Evolutionary conservation across 2,888 invertebrate species (phyloP), one percentile per base, ranked within the genome.

Genomic region (Acanthopleura granulata): DNA sequence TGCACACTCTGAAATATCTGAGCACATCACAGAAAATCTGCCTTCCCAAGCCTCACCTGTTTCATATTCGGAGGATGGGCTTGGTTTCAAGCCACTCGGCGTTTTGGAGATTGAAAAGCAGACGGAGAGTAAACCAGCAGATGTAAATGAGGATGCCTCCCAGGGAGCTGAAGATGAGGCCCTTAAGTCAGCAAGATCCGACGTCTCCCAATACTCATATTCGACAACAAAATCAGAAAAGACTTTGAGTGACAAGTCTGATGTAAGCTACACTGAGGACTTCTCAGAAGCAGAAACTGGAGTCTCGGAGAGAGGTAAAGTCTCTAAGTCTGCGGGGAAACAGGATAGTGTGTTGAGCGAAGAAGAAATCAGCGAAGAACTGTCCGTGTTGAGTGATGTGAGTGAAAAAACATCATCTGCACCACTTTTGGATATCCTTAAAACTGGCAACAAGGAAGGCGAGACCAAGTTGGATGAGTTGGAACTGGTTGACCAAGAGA

Each of bases 1-100:
- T 50, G 74, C 77, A 18, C 22, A 27, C 1, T 66, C 66, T 3
- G 76, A 77, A 49, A 83, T 85, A n/a, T 84, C 85, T 0, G 86
- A 87, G 71, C 78, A 82, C n/a, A 84, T 86, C 11, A 78, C 83
- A 66, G 84, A 84, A 77, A 77, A 78, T 40, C 4, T 66, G 16
- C 66, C 50, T 79, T 66, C 66, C 6, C 66, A 66, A 27, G 27
- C 16, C 16, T 66, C 66, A 6, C 6, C 22, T n/a, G n/a, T n/a
- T 18, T 57, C 57, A 22, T 18, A 57, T n/a, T 18, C 18, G 12
- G 66, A 27, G 4, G 25, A 27, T 27, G 66, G 22, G 29, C 16
- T 66, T 1, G 66, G 66, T 22, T 66, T 66, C 25, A 66, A 66
- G 25, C 66, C 66, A 1, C 29, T 66, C 4, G 66, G 29, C 3